Evolutionary conservation across 1,140 invertebrate genomes (phyloP), one percentile per base, ranked within the genome.

Genomic region (Ostrea edulis): DNA sequence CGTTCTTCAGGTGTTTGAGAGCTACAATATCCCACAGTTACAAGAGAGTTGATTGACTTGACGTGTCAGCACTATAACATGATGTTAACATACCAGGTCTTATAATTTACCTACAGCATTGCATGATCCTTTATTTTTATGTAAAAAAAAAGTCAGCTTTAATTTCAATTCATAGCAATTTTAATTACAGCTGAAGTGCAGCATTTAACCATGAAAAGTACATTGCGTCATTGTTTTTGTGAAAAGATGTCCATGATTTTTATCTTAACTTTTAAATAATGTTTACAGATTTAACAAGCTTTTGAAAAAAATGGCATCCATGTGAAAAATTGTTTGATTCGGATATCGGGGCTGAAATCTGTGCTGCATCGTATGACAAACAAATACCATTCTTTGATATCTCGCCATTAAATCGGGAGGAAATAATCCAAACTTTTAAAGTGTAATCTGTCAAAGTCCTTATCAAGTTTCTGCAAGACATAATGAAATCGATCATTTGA

Each of bases 401-500:
- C 68, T 25, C 68, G 12, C 7, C 68, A 71, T 71, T 71, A 71
- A 71, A 71, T 71, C 22, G 68, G 29, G n/a, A 71, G 14, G 22
- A 71, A 71, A 71, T 35, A 71, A 71, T 71, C 14, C 12, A 25
- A 71, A 71, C n/a, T 71, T 14, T 71, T 29, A 71, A 71, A 71
- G 68, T 71, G 68, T 71, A 71, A 29, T 71, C 68, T 71, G 68
- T 71, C 68, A 71, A 29, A 44, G 68, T 71, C 68, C 68, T 71
- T 71, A 71, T 71, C 68, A 14, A 35, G 68, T 71, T 71, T 35
- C 68, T 71, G 68, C 22, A 25, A 29, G 68, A 71, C 68, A 71
- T 71, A 29, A 71, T 71, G 68, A 71, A 71, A 71, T 71, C 68
- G 68, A 71, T 71, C 68, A 71, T 71, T 71, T 71, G 68, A 71